phyloP scores from a whole-genome alignment of 2,113 vertebrate genomes.

The Corydoras sp. region DNA sequence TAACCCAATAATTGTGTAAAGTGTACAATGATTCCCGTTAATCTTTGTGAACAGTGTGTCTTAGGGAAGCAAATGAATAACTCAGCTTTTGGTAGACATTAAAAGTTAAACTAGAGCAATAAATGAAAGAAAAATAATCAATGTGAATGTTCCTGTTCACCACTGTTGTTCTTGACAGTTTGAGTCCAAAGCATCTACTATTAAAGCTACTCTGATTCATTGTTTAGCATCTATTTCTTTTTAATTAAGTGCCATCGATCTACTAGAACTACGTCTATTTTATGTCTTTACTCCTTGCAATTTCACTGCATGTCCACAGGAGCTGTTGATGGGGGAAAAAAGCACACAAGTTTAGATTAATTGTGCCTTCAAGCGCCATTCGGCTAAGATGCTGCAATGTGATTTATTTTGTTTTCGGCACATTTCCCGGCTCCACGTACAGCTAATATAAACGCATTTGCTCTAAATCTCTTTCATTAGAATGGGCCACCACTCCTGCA shows the following conservation, averaged over 20 bases:
- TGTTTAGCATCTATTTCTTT: slow-evolving; percentile 52
- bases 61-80: slow-evolving; percentile 14
- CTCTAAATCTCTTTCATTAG: slow-evolving; percentile 53
- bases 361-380: slow-evolving; percentile 49
- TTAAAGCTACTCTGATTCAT: slow-evolving; percentile 47
- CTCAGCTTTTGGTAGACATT: neutral
- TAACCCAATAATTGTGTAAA: neutral
- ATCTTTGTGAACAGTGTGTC: neutral
- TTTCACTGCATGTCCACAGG: slow-evolving; percentile 42
- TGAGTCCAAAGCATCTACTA: slow-evolving; percentile 38
- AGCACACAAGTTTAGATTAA: slow-evolving; percentile 47
- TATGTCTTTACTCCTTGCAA: slow-evolving; percentile 49
- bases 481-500: slow-evolving; percentile 27
- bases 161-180: slow-evolving; percentile 32
- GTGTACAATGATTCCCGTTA: neutral
- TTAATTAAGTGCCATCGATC: slow-evolving; percentile 62
- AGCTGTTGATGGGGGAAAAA: slow-evolving; percentile 35
- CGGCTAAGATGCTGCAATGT: slow-evolving; percentile 29
- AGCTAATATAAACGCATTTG: slow-evolving; percentile 40
- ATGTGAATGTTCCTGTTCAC: slow-evolving; percentile 44
- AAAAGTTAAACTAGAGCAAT: too few species aligned
- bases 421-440: slow-evolving; percentile 38
- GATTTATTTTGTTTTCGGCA: slow-evolving; percentile 50
- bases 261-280: slow-evolving; percentile 41
- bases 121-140: slow-evolving; percentile 20